phyloP scores from a whole-genome alignment of 2,888 invertebrate genomes.

The Neocrepidodera transversa region DNA sequence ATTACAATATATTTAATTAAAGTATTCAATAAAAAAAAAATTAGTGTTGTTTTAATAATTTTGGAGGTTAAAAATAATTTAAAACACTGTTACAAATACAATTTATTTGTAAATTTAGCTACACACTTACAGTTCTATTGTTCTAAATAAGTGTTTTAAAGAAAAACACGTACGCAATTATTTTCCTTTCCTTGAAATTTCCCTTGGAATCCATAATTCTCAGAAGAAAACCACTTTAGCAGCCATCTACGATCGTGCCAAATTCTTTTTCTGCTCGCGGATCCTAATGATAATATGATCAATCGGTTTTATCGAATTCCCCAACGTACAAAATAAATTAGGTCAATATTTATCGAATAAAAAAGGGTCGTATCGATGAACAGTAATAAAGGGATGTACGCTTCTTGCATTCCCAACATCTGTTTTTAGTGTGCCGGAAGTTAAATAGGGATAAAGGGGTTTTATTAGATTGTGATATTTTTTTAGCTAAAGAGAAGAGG shows the following conservation, averaged over 20 bases:
- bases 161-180: slow-evolving; percentile 14
- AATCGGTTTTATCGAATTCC: slow-evolving; percentile 26
- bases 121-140: too few species aligned
- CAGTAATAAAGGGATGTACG: slow-evolving; percentile 13
- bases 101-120: too few species aligned
- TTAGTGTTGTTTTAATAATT: too few species aligned
- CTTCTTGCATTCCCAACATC: slow-evolving; percentile 7
- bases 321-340: slow-evolving; percentile 27
- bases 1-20: too few species aligned
- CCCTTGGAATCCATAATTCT: slow-evolving; percentile 16
- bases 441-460: not conserved
- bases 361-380: slow-evolving; percentile 14
- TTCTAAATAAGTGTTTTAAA: not conserved
- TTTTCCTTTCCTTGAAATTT: slow-evolving; percentile 5
- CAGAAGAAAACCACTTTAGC: slow-evolving; percentile 12
- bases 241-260: slow-evolving; percentile 12
- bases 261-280: slow-evolving; percentile 23
- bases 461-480: slow-evolving; percentile 10
- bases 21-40: too few species aligned
- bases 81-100: too few species aligned
- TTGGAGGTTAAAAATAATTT: too few species aligned
- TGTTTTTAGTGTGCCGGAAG: not conserved
- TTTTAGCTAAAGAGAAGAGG: too few species aligned
- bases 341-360: slow-evolving; percentile 24
- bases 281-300: slow-evolving; percentile 29